Evolutionary conservation across 1,140 invertebrate species (phyloP).

Genomic region (Drosophila ironensis): DNA sequence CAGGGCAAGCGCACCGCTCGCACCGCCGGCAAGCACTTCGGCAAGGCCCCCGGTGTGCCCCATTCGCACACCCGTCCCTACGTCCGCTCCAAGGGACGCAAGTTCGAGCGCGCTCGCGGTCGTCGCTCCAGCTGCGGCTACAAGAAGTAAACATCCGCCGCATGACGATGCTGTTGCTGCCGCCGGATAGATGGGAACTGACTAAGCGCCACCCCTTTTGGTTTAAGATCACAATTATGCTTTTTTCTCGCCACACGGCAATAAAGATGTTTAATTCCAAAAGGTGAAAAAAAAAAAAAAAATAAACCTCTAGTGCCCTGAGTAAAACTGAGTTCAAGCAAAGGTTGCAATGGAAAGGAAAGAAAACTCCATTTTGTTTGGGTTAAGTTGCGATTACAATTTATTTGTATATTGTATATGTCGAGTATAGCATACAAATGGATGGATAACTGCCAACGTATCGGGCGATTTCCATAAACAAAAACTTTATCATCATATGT

Average conservation of each 20-base stretch:
- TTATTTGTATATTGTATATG: constrained; percentile 1
- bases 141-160: constrained; percentile 94
- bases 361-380: neutral
- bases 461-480: constrained; percentile 23
- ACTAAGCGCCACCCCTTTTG: constrained; percentile 63
- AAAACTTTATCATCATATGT: constrained; percentile 60
- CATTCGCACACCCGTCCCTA: constrained; percentile 97
- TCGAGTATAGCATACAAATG: constrained; percentile 1
- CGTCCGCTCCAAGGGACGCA: constrained; percentile 97
- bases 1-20: constrained; percentile 96
- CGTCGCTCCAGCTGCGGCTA: constrained; percentile 97
- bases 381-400: constrained; percentile 14
- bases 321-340: no score
- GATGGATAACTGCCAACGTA: constrained; percentile 20
- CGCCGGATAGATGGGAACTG: constrained; percentile 33
- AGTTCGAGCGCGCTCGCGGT: constrained; percentile 97
- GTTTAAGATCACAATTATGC: constrained; percentile 71
- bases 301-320: constrained; percentile 35
- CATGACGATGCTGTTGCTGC: no score
- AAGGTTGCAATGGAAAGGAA: neutral
- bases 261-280: constrained; percentile 76
- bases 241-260: constrained; percentile 61
- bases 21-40: constrained; percentile 98
- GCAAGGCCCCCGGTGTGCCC: constrained; percentile 97
- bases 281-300: constrained; percentile 58